Percentiles rank a stretch among this genome's conserved stretches.
These are phyloP conservation scores for Notospermus geniculatus DNA, from an alignment of 1,140 invertebrate genomes.

Conservation along the genomic window DNA sequence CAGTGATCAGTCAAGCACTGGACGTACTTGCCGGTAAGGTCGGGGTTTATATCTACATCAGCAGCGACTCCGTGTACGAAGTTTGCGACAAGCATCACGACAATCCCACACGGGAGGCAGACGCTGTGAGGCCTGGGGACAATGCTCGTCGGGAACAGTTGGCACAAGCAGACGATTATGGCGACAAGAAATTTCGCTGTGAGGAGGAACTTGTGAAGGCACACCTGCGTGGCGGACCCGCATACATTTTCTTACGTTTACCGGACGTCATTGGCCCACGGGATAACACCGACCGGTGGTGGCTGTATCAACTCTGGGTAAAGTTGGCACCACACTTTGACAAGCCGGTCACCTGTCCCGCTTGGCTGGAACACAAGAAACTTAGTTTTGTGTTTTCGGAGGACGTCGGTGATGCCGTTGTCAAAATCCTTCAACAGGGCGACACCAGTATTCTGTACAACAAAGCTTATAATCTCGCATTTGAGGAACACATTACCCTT, in stretches of 20 bases:
- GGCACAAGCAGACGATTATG: slow-evolving; percentile 51
- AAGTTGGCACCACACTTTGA: slow-evolving; percentile 39
- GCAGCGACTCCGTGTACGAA: slow-evolving; percentile 60
- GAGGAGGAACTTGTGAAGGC: slow-evolving; percentile 52
- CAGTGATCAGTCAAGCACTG: slow-evolving; percentile 47
- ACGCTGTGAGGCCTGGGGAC: slow-evolving; percentile 49
- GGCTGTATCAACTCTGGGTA: slow-evolving; percentile 60
- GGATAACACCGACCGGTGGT: slow-evolving; percentile 58
- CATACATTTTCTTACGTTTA: slow-evolving; percentile 55
- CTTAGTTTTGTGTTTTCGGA: slow-evolving; percentile 58
- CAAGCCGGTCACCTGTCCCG: slow-evolving; percentile 48
- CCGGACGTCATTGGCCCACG: slow-evolving; percentile 59
- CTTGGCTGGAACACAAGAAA: slow-evolving; percentile 34
- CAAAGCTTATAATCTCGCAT: slow-evolving; percentile 56
- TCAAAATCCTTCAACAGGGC: slow-evolving; percentile 24
- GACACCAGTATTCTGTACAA: slow-evolving; percentile 34
- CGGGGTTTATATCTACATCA: slow-evolving; percentile 58
- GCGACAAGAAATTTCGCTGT: slow-evolving; percentile 53
- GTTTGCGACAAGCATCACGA: slow-evolving; percentile 50
- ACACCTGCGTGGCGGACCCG: slow-evolving; percentile 32
- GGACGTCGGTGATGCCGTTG: slow-evolving; percentile 55
- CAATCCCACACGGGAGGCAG: slow-evolving; percentile 26
- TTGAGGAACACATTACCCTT: slow-evolving; percentile 43
- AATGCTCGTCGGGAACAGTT: slow-evolving; percentile 35
- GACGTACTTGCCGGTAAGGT: slow-evolving; percentile 43